Conservation (phyloP, 1,140 invertebrate species). For the Drosophila kepulauana region DNA sequence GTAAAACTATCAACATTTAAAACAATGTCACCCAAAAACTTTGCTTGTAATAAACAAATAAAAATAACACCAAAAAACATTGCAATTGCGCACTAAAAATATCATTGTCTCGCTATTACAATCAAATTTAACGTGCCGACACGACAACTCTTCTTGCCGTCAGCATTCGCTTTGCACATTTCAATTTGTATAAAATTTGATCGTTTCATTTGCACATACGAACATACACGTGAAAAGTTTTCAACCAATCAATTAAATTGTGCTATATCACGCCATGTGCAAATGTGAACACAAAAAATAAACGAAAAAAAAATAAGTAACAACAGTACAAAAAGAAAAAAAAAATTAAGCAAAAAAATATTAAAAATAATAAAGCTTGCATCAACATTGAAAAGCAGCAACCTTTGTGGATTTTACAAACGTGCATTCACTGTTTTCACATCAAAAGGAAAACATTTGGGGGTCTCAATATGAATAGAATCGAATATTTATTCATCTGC, state of each 20-base stretch:
- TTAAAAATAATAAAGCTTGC: not conserved
- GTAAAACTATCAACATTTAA: too few species aligned
- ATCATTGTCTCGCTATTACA: not conserved
- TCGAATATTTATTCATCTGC: constrained; percentile 18
- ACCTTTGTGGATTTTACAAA: constrained; percentile 18
- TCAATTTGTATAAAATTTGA: constrained; percentile 14
- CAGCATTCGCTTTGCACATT: constrained; percentile 1
- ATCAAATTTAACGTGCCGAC: not conserved
- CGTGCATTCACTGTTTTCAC: constrained; percentile 1
- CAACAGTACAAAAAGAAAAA: too few species aligned
- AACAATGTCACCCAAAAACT: too few species aligned
- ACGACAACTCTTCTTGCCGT: not conserved
- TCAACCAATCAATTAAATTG: constrained; percentile 14
- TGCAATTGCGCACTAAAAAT: not conserved
- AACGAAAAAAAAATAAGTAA: not conserved
- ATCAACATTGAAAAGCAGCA: constrained; percentile 7
- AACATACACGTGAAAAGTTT: not conserved
- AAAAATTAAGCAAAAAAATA: not conserved
- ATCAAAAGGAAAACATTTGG: constrained; percentile 15
- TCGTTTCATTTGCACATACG: not conserved
- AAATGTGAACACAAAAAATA: not conserved
- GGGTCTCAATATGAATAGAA: constrained; percentile 5
- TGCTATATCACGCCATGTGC: constrained; percentile 3
- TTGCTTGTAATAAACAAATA: not conserved
- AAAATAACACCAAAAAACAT: not conserved